Evolutionary conservation across 2,797 vertebrate species (phyloP).

Genomic region (Anabacerthia variegaticeps): DNA sequence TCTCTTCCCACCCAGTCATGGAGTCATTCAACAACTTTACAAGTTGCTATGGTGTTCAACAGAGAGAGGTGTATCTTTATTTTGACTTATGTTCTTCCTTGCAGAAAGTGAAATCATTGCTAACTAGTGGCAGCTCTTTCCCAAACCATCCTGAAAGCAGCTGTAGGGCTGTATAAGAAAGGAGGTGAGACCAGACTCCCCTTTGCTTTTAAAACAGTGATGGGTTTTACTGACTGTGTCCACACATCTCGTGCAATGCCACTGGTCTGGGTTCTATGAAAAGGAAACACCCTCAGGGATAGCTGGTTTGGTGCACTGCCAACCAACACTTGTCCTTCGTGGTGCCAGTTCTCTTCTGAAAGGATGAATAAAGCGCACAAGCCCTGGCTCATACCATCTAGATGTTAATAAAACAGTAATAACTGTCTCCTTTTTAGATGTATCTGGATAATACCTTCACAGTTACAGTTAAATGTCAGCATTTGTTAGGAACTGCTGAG

Average conservation of each 20-base stretch:
- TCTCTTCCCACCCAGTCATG: background rate
- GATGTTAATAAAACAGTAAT: conserved; percentile 7
- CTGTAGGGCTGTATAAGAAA: background rate
- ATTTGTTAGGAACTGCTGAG: background rate
- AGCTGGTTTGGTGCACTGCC: background rate
- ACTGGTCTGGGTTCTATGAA: background rate
- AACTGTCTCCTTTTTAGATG: background rate
- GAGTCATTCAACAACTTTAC: background rate
- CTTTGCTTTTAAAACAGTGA: background rate
- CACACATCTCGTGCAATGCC: background rate
- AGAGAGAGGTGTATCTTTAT: background rate
- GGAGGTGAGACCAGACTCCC: background rate
- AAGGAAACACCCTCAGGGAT: background rate
- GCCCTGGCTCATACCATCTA: background rate
- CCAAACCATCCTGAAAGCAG: background rate
- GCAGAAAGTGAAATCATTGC: background rate
- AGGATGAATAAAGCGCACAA: conserved; percentile 9
- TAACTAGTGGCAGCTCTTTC: background rate
- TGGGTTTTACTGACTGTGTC: background rate
- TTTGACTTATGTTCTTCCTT: background rate
- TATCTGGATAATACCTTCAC: background rate
- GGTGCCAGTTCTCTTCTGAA: background rate
- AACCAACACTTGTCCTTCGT: background rate
- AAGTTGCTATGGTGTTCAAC: background rate
- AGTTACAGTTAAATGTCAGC: background rate